phyloP scores from a whole-genome alignment of 2,888 invertebrate species.

The Cantharis rustica region DNA sequence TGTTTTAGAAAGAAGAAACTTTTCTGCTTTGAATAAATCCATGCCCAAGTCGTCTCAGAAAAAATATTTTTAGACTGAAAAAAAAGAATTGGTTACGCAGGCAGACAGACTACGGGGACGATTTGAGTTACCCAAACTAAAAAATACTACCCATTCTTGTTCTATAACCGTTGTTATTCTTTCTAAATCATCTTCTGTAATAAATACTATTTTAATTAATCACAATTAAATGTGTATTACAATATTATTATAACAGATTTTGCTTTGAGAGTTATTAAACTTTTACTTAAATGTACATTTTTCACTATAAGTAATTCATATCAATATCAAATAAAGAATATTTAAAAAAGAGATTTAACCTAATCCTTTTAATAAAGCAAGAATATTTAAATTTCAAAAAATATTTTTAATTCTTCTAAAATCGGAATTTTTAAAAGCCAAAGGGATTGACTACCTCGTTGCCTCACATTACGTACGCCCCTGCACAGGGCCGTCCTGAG shows the following conservation, averaged over 20 bases:
- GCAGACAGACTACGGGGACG: neutral
- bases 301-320: neutral
- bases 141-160: neutral
- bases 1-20: neutral
- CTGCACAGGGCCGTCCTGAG: too few species aligned
- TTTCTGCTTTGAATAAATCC: neutral
- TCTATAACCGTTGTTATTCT: neutral
- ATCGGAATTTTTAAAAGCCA: too few species aligned
- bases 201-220: neutral
- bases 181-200: neutral
- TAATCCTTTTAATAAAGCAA: neutral
- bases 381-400: too few species aligned
- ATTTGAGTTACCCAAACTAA: neutral
- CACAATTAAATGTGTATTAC: neutral
- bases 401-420: too few species aligned
- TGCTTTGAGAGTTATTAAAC: neutral
- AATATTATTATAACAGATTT: neutral
- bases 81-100: neutral
- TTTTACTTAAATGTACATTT: neutral
- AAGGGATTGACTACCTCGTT: too few species aligned
- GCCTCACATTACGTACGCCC: too few species aligned
- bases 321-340: constrained; percentile 1
- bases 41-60: neutral
- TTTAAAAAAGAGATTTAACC: neutral
- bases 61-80: neutral